phyloP scores from a whole-genome alignment of 2,888 invertebrate genomes.

The Hyalella azteca region DNA sequence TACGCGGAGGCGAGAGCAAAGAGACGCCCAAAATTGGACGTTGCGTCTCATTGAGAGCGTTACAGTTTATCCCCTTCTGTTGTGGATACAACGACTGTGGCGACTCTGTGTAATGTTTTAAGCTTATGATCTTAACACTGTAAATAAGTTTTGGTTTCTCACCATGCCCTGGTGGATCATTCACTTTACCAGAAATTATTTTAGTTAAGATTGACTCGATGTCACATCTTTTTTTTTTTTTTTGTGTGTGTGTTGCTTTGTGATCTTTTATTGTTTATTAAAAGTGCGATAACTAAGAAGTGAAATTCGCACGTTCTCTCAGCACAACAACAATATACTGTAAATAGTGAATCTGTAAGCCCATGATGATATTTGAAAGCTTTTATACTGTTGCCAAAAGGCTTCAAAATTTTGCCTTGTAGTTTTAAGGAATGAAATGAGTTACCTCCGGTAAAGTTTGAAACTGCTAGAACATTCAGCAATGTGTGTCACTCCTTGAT shows the following conservation, averaged over 20 bases:
- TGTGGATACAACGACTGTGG: too few species aligned
- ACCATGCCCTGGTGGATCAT: neutral
- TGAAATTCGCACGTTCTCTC: neutral
- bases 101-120: neutral
- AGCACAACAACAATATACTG: neutral
- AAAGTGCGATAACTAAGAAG: neutral
- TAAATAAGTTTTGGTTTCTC: conserved; percentile 14
- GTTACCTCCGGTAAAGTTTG: neutral
- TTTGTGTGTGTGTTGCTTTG: neutral
- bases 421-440: neutral
- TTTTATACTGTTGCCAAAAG: conserved; percentile 10
- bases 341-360: conserved; percentile 5
- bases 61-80: too few species aligned
- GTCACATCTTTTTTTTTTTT: too few species aligned
- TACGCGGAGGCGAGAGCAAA: neutral
- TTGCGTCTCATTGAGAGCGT: neutral
- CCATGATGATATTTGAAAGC: neutral
- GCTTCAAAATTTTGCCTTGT: conserved; percentile 28
- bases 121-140: conserved; percentile 9
- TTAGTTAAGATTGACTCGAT: neutral
- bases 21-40: neutral
- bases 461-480: conserved; percentile 17
- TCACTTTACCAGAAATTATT: neutral
- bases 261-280: neutral
- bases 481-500: conserved; percentile 28